Percentiles rank a stretch among this genome's conserved stretches.
Evolutionary conservation across 2,888 invertebrate species (phyloP).

Genomic region (Himalopsyche anomala): DNA sequence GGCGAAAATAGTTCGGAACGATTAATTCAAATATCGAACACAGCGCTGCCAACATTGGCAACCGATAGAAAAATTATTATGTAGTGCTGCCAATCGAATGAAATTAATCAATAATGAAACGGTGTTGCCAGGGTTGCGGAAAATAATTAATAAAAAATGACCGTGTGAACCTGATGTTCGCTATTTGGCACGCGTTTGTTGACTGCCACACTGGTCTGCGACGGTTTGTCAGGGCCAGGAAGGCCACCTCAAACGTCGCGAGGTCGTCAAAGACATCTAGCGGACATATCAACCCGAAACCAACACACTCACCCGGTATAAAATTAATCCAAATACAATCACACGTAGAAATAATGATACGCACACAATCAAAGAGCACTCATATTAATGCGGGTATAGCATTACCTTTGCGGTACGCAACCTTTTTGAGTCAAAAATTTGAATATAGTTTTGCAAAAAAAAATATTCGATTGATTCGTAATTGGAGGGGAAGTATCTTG

Average conservation of each 20-base stretch:
- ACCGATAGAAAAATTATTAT: background rate
- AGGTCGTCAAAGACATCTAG: conserved; percentile 45
- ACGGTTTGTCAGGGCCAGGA: conserved; percentile 18
- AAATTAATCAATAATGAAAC: conserved; percentile 1
- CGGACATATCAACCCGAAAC: conserved; percentile 29
- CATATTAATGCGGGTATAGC: conserved; percentile 8
- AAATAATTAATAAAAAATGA: background rate
- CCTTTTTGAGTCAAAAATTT: background rate
- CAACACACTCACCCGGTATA: conserved; percentile 29
- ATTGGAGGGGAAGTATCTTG: too few species aligned
- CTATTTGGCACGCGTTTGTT: conserved; percentile 42
- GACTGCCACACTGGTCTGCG: conserved; percentile 31
- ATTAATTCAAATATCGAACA: conserved; percentile 21
- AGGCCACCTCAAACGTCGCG: conserved; percentile 32
- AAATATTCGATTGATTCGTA: too few species aligned
- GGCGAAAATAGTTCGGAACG: background rate
- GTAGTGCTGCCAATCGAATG: background rate
- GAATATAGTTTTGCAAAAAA: too few species aligned
- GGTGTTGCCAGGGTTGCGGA: conserved; percentile 39
- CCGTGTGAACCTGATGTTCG: conserved; percentile 38
- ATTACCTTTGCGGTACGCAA: background rate
- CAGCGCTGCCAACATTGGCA: background rate
- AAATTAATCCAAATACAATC: conserved; percentile 37
- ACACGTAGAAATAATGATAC: conserved; percentile 1
- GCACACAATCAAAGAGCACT: conserved; percentile 31